Percentiles rank a stretch among this genome's conserved stretches.
These are phyloP conservation scores for Pelobates cultripes DNA, from an alignment of 2,797 vertebrate genomes.

Conservation along the genomic window DNA sequence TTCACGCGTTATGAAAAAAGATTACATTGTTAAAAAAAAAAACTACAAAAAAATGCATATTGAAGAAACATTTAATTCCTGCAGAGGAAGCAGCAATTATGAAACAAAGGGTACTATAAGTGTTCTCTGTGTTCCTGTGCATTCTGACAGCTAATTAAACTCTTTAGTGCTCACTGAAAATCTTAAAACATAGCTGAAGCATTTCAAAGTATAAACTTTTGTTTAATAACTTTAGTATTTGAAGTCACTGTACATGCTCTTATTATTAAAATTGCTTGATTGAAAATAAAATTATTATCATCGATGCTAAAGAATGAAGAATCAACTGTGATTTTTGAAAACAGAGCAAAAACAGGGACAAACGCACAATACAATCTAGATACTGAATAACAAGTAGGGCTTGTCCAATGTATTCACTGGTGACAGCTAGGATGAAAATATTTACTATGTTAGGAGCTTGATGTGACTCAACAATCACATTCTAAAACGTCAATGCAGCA, in stretches of 20 bases:
- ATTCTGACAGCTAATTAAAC: conserved; percentile 54
- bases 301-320: conserved; percentile 13
- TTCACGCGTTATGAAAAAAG: conserved; percentile 6
- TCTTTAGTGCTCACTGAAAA: conserved; percentile 43
- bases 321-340: neutral
- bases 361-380: neutral
- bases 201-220: conserved; percentile 11
- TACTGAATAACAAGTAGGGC: conserved; percentile 5
- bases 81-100: conserved; percentile 41
- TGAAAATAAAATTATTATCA: conserved; percentile 42
- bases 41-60: neutral
- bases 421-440: conserved; percentile 28
- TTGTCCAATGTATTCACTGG: neutral
- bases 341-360: neutral
- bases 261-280: conserved; percentile 44
- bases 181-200: conserved; percentile 30
- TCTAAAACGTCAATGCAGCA: neutral
- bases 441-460: conserved; percentile 24
- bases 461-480: neutral
- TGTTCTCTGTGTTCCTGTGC: conserved; percentile 27
- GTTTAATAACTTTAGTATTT: conserved; percentile 23
- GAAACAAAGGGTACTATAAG: conserved; percentile 45
- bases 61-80: conserved; percentile 10
- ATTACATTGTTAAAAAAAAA: conserved; percentile 13
- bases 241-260: neutral